Conservation (phyloP, 2,797 vertebrate genomes). For the Pachyuromys duprasi region DNA sequence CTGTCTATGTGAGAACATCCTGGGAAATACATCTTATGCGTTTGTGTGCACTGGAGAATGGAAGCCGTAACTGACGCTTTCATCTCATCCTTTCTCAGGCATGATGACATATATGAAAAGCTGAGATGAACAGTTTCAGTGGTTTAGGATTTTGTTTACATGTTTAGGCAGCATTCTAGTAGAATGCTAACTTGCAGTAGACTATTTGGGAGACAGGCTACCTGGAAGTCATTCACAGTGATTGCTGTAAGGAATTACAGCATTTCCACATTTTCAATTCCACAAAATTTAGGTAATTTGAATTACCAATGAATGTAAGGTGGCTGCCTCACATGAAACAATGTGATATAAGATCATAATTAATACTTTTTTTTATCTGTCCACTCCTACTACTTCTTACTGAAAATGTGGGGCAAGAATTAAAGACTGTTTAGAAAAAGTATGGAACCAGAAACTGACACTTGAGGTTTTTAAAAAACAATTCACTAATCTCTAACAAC, state of each 20-base stretch:
- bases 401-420: constrained; percentile 15
- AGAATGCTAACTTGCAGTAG: neutral
- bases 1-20: neutral
- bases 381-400: neutral
- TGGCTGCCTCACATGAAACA: neutral
- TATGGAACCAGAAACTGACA: constrained; percentile 5
- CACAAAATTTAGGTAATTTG: neutral
- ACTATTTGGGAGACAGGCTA: neutral
- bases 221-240: neutral
- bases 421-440: neutral
- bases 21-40: neutral
- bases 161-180: neutral
- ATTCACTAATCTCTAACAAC: neutral
- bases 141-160: constrained; percentile 35
- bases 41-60: neutral
- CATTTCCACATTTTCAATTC: constrained; percentile 37
- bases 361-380: constrained; percentile 16
- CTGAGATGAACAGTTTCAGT: neutral
- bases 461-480: neutral
- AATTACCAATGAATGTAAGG: neutral
- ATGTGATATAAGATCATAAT: neutral
- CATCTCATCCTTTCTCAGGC: neutral
- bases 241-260: neutral
- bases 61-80: neutral
- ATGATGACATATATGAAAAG: neutral